Evolutionary conservation across 1,140 invertebrate genomes (phyloP).

Genomic region (Plutomurus gul): DNA sequence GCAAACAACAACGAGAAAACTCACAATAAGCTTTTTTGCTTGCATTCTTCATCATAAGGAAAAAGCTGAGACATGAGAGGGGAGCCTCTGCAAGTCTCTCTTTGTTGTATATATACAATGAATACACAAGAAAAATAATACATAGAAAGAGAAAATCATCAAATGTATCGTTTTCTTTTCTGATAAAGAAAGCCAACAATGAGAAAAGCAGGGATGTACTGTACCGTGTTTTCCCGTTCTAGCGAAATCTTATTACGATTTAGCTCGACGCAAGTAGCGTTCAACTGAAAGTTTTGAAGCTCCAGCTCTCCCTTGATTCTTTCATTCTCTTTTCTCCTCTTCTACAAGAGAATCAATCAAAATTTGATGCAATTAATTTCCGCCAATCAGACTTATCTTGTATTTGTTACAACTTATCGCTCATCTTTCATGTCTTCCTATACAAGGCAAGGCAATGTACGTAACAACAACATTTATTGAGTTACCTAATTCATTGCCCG

Average conservation of each 20-base stretch:
- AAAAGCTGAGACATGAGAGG: not conserved
- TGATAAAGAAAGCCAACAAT: not conserved
- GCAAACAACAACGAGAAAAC: not conserved
- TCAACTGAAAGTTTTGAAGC: not conserved
- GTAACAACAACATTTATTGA: no score
- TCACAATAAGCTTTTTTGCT: not conserved
- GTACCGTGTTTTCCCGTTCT: not conserved
- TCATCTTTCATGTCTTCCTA: no score
- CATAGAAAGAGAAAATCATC: not conserved
- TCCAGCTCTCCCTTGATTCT: not conserved
- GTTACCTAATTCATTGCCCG: no score
- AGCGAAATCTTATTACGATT: not conserved
- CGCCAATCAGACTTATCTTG: not conserved
- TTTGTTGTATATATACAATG: not conserved
- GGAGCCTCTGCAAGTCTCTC: not conserved
- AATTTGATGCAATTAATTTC: slow-evolving; percentile 12
- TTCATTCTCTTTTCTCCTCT: not conserved
- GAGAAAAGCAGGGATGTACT: not conserved
- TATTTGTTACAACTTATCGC: not conserved
- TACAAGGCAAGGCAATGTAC: no score
- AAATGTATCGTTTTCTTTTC: not conserved
- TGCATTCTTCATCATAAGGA: not conserved
- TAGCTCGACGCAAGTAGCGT: not conserved
- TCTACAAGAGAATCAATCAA: slow-evolving; percentile 14
- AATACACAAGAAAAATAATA: not conserved